Evolutionary conservation across 2,113 vertebrate genomes (phyloP).

Genomic region (Strigops habroptila): DNA sequence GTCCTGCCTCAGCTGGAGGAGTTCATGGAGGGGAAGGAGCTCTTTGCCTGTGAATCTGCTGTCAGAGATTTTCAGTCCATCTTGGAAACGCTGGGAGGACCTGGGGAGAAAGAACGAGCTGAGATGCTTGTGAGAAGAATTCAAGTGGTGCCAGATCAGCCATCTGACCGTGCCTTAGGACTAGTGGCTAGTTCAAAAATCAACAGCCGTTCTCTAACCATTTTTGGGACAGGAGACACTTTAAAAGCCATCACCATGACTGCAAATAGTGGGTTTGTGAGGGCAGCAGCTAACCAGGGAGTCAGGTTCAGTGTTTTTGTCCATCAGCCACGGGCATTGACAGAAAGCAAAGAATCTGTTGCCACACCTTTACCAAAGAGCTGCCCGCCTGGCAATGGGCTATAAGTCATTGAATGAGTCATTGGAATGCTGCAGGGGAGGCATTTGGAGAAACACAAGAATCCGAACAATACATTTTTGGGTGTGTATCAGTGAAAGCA

Average conservation of each 20-base stretch:
- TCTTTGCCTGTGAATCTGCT: conserved; percentile 90
- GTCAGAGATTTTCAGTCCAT: conserved; percentile 92
- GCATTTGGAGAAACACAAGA: background rate
- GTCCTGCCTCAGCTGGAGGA: conserved; percentile 85
- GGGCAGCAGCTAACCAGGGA: conserved; percentile 92
- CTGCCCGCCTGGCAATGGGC: background rate
- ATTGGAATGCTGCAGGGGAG: background rate
- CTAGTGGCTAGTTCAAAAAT: conserved; percentile 89
- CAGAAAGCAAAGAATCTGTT: conserved; percentile 91
- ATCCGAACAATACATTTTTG: background rate
- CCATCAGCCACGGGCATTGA: conserved; percentile 91
- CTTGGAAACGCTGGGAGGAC: conserved; percentile 88
- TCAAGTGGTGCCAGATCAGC: conserved; percentile 85
- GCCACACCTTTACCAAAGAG: conserved; percentile 80
- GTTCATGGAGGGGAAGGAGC: conserved; percentile 91
- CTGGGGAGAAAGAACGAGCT: conserved; percentile 85
- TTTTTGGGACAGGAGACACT: conserved; percentile 93
- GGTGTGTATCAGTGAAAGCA: background rate
- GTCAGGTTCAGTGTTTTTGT: conserved; percentile 94
- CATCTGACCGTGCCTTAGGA: conserved; percentile 82
- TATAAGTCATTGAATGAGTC: background rate
- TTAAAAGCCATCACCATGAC: conserved; percentile 94
- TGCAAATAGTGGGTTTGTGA: conserved; percentile 92
- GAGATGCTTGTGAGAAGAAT: conserved; percentile 79
- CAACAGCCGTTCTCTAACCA: conserved; percentile 86